A percentile compares a stretch with the other conserved stretches of the same genome.
phyloP scores from a whole-genome alignment of 2,113 vertebrate species.

The Actenoides hombroni region DNA sequence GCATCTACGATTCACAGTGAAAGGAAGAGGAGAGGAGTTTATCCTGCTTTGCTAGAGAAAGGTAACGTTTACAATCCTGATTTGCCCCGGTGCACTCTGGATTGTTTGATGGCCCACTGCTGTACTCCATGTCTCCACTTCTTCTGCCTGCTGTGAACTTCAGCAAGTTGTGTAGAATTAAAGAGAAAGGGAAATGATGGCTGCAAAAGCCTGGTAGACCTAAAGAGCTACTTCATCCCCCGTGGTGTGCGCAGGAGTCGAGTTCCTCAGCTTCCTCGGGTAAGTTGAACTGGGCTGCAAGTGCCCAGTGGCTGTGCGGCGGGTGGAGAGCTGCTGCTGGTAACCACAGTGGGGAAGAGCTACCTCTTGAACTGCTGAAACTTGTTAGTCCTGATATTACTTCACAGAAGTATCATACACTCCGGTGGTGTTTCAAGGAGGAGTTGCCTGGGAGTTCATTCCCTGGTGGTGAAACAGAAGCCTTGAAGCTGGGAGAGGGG shows the following conservation, averaged over 20 bases:
- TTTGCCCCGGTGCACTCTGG: background rate
- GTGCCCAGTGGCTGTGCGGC: background rate
- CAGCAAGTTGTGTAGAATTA: background rate
- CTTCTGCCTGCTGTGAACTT: background rate
- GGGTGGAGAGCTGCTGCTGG: background rate
- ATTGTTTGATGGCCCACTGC: rapidly evolving
- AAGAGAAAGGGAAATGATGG: background rate
- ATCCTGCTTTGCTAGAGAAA: background rate
- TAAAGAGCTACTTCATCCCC: background rate
- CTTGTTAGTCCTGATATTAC: background rate
- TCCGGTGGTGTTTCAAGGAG: background rate
- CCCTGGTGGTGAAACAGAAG: background rate
- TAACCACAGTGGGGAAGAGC: background rate
- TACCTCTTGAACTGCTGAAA: background rate
- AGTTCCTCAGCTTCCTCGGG: rapidly evolving
- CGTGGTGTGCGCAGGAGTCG: too few species aligned
- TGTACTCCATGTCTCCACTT: background rate
- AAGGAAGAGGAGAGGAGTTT: background rate
- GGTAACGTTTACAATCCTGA: background rate
- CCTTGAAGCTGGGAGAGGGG: background rate
- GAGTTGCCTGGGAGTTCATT: background rate
- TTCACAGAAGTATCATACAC: background rate
- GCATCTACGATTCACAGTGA: background rate
- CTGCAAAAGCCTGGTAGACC: background rate
- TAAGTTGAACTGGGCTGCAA: background rate